Conservation (phyloP, 2,888 invertebrate genomes). For the Syritta pipiens region DNA sequence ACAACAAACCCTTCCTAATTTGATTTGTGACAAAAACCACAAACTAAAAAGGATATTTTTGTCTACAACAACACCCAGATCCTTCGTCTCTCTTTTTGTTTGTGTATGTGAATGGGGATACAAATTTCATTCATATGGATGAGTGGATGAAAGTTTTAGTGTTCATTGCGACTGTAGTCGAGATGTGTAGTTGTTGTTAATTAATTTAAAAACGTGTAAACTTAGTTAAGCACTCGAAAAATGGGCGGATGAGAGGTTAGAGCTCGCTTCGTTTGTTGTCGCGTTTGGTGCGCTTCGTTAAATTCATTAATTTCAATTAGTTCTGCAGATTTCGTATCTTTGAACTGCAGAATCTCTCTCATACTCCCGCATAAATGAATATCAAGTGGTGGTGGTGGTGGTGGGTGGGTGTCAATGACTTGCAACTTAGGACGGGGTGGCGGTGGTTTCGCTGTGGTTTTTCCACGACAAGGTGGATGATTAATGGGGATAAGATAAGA, state of each 20-base stretch:
- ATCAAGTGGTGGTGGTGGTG: not conserved
- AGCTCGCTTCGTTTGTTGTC: not conserved
- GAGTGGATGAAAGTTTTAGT: too few relatives aligned
- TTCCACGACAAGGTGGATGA: too few relatives aligned
- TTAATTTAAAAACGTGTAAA: slow-evolving; percentile 22
- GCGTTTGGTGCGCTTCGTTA: slow-evolving; percentile 2
- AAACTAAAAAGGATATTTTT: not conserved
- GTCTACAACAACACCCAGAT: not conserved
- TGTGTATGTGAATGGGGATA: not conserved
- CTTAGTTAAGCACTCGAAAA: not conserved
- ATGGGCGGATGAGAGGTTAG: not conserved
- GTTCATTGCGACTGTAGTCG: not conserved
- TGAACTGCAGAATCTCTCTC: not conserved
- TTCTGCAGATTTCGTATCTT: not conserved
- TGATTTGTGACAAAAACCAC: not conserved
- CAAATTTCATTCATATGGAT: not conserved
- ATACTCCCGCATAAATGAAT: not conserved
- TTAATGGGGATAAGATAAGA: too few relatives aligned
- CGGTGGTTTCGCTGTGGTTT: too few relatives aligned
- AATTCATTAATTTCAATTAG: not conserved
- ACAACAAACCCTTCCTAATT: not conserved
- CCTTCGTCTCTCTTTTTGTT: slow-evolving; percentile 1
- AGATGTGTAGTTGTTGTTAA: too few relatives aligned
- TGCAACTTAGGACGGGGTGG: too few relatives aligned
- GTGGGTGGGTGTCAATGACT: too few relatives aligned